Evolutionary conservation across 2,888 invertebrate species (phyloP), one percentile per base, ranked within the genome.

Genomic region (Anthoptus insignis): DNA sequence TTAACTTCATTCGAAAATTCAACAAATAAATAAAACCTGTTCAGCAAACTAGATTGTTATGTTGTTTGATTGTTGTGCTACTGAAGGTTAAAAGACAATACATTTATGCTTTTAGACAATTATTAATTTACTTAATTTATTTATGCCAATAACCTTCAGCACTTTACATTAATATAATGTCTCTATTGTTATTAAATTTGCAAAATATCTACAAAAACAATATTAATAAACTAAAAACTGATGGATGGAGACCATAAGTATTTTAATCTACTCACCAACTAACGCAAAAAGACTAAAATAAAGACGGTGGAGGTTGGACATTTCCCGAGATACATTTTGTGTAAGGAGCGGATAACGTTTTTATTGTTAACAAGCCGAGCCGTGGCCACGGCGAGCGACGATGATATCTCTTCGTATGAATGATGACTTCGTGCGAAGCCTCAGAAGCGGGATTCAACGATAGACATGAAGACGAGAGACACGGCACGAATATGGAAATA

Each of bases 391-490:
- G 83, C 82, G 85, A 86, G 87, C 86, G 81, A 87, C 88, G 92
- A 93, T 93, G 91, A 90, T 93, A 93, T 93, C 93, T 88, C 75
- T 82, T 84, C 84, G 86, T 91, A 93, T 92, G 93, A 93, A 93
- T 91, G 93, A 93, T 93, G 91, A 90, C 90, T 92, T 93, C 92
- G 93, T 92, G 93, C 91, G 83, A 79, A 81, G 88, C 87, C 88
- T 87, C 84, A 84, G 87, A 88, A 89, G 86, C 84, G 86, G 84
- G 78, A 80, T 77, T 76, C 71, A 77, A 74, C 81, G 84, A 87
- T 88, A 87, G 86, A 84, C 87, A 81, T 82, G 81, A 83, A 81
- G 76, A 75, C 75, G 73, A 74, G 76, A 89, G 90, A 91, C 88
- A 86, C 76, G 88, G 84, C 90, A 91, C 88, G 88, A 89, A 86